phyloP scores from a whole-genome alignment of 2,888 invertebrate genomes.

The Heliconius charithonia region DNA sequence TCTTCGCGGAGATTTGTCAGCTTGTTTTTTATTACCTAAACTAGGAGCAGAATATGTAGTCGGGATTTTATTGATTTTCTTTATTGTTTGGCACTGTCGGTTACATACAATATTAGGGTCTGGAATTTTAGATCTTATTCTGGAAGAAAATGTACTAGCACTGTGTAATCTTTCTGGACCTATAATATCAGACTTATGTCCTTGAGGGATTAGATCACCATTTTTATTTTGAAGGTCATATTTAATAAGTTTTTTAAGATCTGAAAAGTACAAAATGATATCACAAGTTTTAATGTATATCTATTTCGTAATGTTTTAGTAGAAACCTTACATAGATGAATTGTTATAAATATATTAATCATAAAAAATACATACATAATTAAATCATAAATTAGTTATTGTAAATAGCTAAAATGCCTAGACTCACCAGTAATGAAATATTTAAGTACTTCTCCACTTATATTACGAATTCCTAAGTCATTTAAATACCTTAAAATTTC shows the following conservation, averaged over 20 bases:
- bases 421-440: conserved; percentile 89
- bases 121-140: conserved; percentile 64
- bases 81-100: conserved; percentile 59
- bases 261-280: conserved; percentile 67
- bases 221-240: conserved; percentile 80
- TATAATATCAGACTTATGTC: conserved; percentile 31
- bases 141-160: conserved; percentile 77
- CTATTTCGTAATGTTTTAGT: too few relatives aligned
- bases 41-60: conserved; percentile 69
- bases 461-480: conserved; percentile 89
- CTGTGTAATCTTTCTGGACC: conserved; percentile 76
- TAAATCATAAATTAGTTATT: background rate
- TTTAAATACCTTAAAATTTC: conserved; percentile 89
- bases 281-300: background rate
- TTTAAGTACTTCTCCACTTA: conserved; percentile 89
- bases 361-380: background rate
- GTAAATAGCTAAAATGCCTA: background rate
- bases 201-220: conserved; percentile 49
- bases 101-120: conserved; percentile 58
- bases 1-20: conserved; percentile 60
- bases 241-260: conserved; percentile 87
- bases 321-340: too few relatives aligned
- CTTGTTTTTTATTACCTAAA: conserved; percentile 54
- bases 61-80: conserved; percentile 51
- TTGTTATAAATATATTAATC: too few relatives aligned